Evolutionary conservation across 2,797 vertebrate genomes (phyloP), one percentile per base, ranked within the genome.

Genomic region (Schizopygopsis pylzovi): DNA sequence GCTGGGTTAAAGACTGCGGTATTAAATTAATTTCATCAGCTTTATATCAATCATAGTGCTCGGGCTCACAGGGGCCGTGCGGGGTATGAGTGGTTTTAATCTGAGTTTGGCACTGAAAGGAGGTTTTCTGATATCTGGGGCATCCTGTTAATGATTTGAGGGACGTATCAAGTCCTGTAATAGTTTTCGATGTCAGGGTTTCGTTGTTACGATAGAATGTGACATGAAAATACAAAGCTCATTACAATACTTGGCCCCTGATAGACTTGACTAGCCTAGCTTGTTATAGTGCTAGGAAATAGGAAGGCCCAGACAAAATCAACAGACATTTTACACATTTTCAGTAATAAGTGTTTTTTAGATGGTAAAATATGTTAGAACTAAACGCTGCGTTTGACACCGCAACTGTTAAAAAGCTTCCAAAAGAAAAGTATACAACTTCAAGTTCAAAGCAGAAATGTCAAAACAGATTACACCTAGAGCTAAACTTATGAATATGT

Each of bases 1-100:
- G 83, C 86, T 47, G 68, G 84, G 89, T 89, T 91, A 90, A 83
- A 86, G 80, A 87, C 85, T 78, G 87, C 87, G 83, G 71, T 56
- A 63, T 87, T 88, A 80, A 82, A 65, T 78, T 86, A 81, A 90
- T 91, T 86, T 90, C 85, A 90, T 86, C 83, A 72, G 82, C 81
- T 81, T 43, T 6, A 79, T 90, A 92, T 91, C 89, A 80, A 82
- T 92, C 89, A 78, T 49, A 49, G 22, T 28, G 54, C 71, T 77
- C 78, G 79, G 56, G 87, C 77, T 81, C 33, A 22, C 52, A 59
- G 79, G 82, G 52, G 33, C 56, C 52, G 15, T 39, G 41, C 8
- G 6, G 43, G 84, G 85, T 52, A 80, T 41, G 76, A 86, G 86
- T 82, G 89, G 49, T 85, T 86, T 85, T 80, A 81, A 85, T 88